A percentile compares a stretch with the other conserved stretches of the same genome.
These are phyloP conservation scores for Pseudachorutes palmiensis DNA, from an alignment of 1,140 invertebrate genomes.

Conservation along the genomic window DNA sequence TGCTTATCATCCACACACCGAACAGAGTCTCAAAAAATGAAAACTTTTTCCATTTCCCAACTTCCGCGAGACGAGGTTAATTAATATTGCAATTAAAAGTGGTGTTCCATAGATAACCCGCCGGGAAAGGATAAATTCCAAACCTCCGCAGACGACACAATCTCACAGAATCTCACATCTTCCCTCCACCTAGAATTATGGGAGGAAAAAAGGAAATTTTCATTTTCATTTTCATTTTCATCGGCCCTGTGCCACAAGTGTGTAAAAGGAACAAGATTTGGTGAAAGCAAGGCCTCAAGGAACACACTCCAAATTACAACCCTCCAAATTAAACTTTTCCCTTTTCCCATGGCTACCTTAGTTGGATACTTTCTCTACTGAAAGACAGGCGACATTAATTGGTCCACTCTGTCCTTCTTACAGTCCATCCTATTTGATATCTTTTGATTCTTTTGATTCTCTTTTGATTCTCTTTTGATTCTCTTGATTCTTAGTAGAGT, in stretches of 20 bases:
- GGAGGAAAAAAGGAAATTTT: too few relatives aligned
- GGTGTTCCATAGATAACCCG: constrained; percentile 30
- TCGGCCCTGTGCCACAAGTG: too few relatives aligned
- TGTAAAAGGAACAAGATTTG: constrained; percentile 9
- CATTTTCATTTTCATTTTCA: too few relatives aligned
- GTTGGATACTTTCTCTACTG: background rate
- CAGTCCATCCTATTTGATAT: too few relatives aligned
- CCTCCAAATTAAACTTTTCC: too few relatives aligned
- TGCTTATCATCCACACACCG: constrained; percentile 29
- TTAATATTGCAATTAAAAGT: constrained; percentile 37
- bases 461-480: background rate
- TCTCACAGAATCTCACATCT: too few relatives aligned
- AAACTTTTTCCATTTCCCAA: constrained; percentile 25
- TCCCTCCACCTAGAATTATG: too few relatives aligned
- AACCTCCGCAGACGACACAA: too few relatives aligned
- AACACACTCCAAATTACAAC: background rate
- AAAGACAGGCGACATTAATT: too few relatives aligned
- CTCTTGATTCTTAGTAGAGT: background rate
- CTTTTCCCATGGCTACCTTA: background rate
- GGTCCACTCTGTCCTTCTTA: too few relatives aligned
- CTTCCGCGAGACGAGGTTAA: constrained; percentile 20
- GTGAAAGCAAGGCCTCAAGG: background rate
- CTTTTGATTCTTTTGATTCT: too few relatives aligned
- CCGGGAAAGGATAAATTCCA: background rate
- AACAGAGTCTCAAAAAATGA: too few relatives aligned